These are phyloP conservation scores for Crioceris asparagi DNA, from an alignment of 2,888 invertebrate species.

Conservation along the genomic window DNA sequence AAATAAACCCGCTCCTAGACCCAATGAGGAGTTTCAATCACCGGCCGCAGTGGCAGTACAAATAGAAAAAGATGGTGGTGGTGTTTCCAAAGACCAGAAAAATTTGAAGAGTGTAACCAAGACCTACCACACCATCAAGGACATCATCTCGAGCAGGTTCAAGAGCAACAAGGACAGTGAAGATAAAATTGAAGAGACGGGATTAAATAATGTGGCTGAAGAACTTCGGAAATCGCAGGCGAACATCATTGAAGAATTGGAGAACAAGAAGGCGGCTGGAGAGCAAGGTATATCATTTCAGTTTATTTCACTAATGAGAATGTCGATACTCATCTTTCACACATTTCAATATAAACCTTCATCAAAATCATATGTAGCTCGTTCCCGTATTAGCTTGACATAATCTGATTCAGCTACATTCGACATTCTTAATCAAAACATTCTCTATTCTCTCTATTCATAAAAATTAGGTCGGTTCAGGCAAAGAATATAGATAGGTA, in stretches of 20 bases:
- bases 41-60: slow-evolving; percentile 42
- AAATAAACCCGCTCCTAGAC: slow-evolving; percentile 29
- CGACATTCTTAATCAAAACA: too few relatives aligned
- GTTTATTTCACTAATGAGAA: neutral
- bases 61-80: slow-evolving; percentile 44
- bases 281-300: slow-evolving; percentile 40
- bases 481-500: too few relatives aligned
- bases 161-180: slow-evolving; percentile 48
- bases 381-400: too few relatives aligned
- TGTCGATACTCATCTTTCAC: too few relatives aligned
- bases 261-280: slow-evolving; percentile 33
- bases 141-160: slow-evolving; percentile 72
- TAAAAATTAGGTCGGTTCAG: too few relatives aligned
- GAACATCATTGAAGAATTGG: slow-evolving; percentile 27
- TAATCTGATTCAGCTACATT: too few relatives aligned
- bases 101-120: slow-evolving; percentile 57
- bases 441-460: too few relatives aligned
- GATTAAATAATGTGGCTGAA: slow-evolving; percentile 52
- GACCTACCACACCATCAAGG: slow-evolving; percentile 73
- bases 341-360: too few relatives aligned
- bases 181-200: slow-evolving; percentile 47
- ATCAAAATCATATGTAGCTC: too few relatives aligned
- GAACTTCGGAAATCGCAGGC: slow-evolving; percentile 43
- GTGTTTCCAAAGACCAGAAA: slow-evolving; percentile 39
- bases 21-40: slow-evolving; percentile 23